A percentile compares a stretch with the other conserved stretches of the same genome.
These are phyloP conservation scores for Oncorhynchus mykiss DNA, from an alignment of 2,113 vertebrate species.

Conservation along the genomic window DNA sequence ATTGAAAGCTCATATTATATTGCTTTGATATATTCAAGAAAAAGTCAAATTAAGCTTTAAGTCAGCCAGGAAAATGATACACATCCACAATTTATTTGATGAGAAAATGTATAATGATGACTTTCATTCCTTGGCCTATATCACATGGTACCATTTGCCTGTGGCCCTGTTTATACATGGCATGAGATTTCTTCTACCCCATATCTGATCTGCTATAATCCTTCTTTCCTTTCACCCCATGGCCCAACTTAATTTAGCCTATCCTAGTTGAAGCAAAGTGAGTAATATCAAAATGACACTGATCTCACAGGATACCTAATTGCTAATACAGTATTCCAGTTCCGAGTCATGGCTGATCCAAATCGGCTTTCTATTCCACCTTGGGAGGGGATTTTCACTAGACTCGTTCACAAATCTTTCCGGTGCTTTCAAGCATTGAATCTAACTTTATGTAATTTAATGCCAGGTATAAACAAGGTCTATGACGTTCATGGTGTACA, in stretches of 20 bases:
- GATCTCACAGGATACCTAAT: not conserved
- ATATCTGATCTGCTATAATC: not conserved
- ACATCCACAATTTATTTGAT: slow-evolving; percentile 64
- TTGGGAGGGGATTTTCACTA: not conserved
- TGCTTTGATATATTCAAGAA: too few species aligned
- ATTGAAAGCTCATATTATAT: too few species aligned
- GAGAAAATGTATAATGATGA: slow-evolving; percentile 68
- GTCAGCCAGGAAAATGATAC: slow-evolving; percentile 8
- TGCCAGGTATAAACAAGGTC: slow-evolving; percentile 18
- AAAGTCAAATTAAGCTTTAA: not conserved
- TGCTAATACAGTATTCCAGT: too few species aligned
- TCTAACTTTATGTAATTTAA: not conserved
- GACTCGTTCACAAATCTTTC: not conserved
- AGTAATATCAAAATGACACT: not conserved
- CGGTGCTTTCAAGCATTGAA: not conserved
- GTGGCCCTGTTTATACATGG: slow-evolving; percentile 24
- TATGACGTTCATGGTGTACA: not conserved
- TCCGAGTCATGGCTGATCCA: not conserved
- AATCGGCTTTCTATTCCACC: not conserved
- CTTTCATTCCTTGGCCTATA: slow-evolving; percentile 19
- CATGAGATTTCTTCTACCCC: not conserved
- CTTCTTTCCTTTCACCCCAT: not conserved
- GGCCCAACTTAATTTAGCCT: not conserved
- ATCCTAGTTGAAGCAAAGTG: not conserved
- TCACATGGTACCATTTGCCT: not conserved